Conservation (phyloP, 2,797 vertebrate genomes). For the Lophotriccus pileatus region DNA sequence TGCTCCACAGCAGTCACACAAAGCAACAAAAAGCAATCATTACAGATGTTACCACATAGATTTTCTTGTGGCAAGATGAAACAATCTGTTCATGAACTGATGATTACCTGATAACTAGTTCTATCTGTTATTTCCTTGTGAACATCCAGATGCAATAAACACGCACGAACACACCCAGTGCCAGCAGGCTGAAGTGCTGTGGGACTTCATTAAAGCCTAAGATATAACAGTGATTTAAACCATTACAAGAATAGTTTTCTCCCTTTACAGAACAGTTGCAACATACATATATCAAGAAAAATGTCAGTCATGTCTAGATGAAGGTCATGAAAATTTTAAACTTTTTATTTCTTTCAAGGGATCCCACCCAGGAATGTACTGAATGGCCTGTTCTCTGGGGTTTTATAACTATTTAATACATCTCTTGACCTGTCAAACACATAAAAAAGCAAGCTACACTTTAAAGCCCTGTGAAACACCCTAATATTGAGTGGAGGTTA, state of each 20-base stretch:
- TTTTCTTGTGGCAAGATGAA: not conserved
- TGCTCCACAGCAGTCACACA: not conserved
- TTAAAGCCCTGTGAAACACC: not conserved
- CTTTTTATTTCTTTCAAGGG: not conserved
- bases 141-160: not conserved
- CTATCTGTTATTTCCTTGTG: not conserved
- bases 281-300: not conserved
- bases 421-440: not conserved
- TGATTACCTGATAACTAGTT: not conserved
- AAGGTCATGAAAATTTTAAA: not conserved
- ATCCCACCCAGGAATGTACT: not conserved
- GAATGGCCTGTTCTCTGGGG: not conserved
- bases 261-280: not conserved
- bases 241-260: not conserved
- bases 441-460: not conserved
- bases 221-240: not conserved
- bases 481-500: not conserved
- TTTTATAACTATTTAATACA: not conserved
- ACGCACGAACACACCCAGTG: not conserved
- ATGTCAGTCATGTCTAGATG: not conserved
- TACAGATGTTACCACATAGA: not conserved
- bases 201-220: not conserved
- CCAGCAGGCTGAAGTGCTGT: not conserved
- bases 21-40: not conserved
- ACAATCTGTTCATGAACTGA: not conserved